Percentiles rank a stretch among this genome's conserved stretches.
Evolutionary conservation across 2,888 invertebrate genomes (phyloP).

Genomic region (Oithona nana): DNA sequence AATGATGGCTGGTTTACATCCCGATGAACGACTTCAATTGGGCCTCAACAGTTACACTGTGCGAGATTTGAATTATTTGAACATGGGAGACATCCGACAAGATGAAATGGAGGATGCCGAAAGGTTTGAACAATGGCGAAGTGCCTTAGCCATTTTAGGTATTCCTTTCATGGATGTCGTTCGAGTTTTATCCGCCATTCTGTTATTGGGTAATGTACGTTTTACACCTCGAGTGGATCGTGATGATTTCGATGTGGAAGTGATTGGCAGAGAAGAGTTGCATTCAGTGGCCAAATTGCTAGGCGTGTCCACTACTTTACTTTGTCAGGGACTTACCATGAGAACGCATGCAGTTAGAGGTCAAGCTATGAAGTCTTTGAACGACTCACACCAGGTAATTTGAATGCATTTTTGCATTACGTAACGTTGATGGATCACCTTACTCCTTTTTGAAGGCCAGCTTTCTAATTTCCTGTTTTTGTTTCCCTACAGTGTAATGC

Average conservation of each 20-base stretch:
- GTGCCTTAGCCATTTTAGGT: conserved; percentile 67
- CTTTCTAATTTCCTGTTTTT: not conserved
- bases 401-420: no score
- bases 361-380: conserved; percentile 56
- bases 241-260: conserved; percentile 37
- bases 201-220: conserved; percentile 75
- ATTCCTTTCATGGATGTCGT: conserved; percentile 87
- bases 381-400: conserved; percentile 54
- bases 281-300: conserved; percentile 66
- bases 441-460: no score
- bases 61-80: conserved; percentile 46
- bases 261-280: conserved; percentile 60
- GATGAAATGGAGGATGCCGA: conserved; percentile 50
- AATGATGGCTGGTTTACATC: conserved; percentile 67
- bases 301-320: conserved; percentile 50
- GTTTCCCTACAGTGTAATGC: conserved; percentile 26
- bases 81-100: conserved; percentile 49
- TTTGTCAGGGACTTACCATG: conserved; percentile 62
- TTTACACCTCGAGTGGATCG: conserved; percentile 48
- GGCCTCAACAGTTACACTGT: conserved; percentile 1
- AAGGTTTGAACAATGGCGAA: conserved; percentile 62
- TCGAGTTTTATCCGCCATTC: conserved; percentile 67
- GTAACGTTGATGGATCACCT: no score
- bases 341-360: conserved; percentile 58
- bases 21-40: conserved; percentile 50